Conservation (phyloP, 2,113 vertebrate species). For the Illadopsis cleaveri region DNA sequence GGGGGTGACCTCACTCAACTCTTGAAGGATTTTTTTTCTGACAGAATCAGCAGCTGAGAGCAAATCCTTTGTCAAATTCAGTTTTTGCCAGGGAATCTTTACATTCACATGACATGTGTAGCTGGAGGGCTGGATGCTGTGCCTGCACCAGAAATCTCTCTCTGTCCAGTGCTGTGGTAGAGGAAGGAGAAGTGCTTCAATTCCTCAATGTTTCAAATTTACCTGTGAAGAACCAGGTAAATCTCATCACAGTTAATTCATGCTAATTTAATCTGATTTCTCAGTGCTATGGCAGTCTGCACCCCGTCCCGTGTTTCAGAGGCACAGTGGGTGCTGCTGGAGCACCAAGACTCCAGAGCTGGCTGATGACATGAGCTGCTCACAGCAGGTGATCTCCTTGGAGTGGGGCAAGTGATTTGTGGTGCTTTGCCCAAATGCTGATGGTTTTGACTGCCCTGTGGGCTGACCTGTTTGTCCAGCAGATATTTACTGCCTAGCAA, state of each 20-base stretch:
- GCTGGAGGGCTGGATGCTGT: neutral
- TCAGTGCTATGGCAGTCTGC: neutral
- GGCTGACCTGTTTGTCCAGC: neutral
- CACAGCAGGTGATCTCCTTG: neutral
- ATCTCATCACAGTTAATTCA: neutral
- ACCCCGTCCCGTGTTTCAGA: rapidly evolving
- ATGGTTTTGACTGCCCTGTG: neutral
- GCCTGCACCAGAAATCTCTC: neutral
- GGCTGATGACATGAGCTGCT: rapidly evolving
- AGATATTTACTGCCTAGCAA: neutral
- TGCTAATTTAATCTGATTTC: neutral
- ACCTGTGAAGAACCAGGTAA: neutral
- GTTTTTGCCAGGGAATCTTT: neutral
- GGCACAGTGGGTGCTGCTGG: neutral
- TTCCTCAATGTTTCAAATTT: neutral
- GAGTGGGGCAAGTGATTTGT: neutral
- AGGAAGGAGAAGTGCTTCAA: neutral
- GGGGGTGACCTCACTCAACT: neutral
- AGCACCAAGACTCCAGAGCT: neutral
- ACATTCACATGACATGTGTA: neutral
- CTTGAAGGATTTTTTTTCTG: neutral
- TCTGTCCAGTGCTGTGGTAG: rapidly evolving
- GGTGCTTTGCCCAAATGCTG: neutral
- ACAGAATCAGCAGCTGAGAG: neutral
- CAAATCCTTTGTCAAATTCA: neutral